Base-by-base conservation (phyloP, 2,797 vertebrate genomes). In the Pipistrellus pipistrellus region DNA sequence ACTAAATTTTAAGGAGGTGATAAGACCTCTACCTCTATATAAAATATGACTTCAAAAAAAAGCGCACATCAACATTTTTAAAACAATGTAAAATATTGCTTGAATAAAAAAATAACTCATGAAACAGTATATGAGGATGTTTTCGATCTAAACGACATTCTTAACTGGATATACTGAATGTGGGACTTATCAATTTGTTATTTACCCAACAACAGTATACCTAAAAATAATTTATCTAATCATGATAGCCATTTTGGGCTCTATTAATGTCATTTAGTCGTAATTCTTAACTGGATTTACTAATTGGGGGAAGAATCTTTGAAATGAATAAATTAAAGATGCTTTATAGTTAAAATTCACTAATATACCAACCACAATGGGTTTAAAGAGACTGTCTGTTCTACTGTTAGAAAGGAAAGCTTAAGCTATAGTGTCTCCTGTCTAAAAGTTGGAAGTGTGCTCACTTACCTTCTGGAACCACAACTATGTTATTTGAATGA, bases 381-480 rank as follows among this genome's bases (percentile, higher is more conserved):
- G 32, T 46, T 78, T 69, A 82, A 81, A 75, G 48, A 94, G 21
- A 93, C 48, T 14, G 11, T 35, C 75, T 55, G 20, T 27, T 78
- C 84, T 86, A 80, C 59, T 96, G 21, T 41, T 89, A 94, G 68
- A 93, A 91, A 97, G 75, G 48, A 95, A 96, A 97, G 71, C 81
- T 97, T 0, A 96, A 97, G 93, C 68, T 94, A 96, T 30, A 94
- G 85, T 73, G 71, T 35, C 11, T 94, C 91, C 51, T 94, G 97
- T 95, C 93, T 59, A 10, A 96, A 97, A 94, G 82, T 5, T 95
- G 30, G 62, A 90, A 97, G 87, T 88, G 20, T 44, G 95, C 98
- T 98, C 98, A 99, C 99, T 98, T 98, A 99, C 99, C 99, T 99
- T 99, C 99, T 17, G 99, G 99, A 98, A 99, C 98, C 97, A 99